phyloP scores from a whole-genome alignment of 2,888 invertebrate genomes.

The Lysandra bellargus region DNA sequence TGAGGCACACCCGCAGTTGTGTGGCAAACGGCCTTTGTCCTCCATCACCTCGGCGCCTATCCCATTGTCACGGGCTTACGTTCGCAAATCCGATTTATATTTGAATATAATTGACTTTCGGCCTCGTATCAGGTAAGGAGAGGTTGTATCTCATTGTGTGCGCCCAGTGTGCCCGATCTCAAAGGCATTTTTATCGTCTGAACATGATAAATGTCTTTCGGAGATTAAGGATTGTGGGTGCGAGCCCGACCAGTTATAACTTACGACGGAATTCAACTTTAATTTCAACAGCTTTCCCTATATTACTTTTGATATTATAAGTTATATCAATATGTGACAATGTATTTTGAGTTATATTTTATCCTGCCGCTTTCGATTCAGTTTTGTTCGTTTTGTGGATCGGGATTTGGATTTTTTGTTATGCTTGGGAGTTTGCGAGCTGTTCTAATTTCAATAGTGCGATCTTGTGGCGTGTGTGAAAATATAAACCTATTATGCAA shows the following conservation, averaged over 20 bases:
- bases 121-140: slow-evolving; percentile 71
- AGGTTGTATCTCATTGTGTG: slow-evolving; percentile 70
- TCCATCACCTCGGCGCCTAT: slow-evolving; percentile 48
- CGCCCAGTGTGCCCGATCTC: slow-evolving; percentile 69
- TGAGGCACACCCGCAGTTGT: slow-evolving; percentile 33
- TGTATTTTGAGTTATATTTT: slow-evolving; percentile 21
- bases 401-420: slow-evolving; percentile 2
- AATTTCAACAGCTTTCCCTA: slow-evolving; percentile 30
- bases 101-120: slow-evolving; percentile 80
- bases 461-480: background rate
- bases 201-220: slow-evolving; percentile 78
- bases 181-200: slow-evolving; percentile 76
- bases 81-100: slow-evolving; percentile 81
- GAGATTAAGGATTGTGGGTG: slow-evolving; percentile 68
- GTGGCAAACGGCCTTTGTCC: slow-evolving; percentile 31
- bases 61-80: slow-evolving; percentile 74
- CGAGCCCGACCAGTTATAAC: slow-evolving; percentile 44
- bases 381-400: background rate
- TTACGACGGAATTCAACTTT: slow-evolving; percentile 31
- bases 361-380: slow-evolving; percentile 5
- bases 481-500: background rate
- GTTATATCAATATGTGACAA: slow-evolving; percentile 22
- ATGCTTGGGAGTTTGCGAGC: background rate
- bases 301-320: slow-evolving; percentile 22
- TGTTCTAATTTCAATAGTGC: background rate